Percentiles rank a stretch among this genome's conserved stretches.
These are phyloP conservation scores for Actinostola sp. DNA, from an alignment of 92 coral and sea anemone species.

Conservation along the genomic window DNA sequence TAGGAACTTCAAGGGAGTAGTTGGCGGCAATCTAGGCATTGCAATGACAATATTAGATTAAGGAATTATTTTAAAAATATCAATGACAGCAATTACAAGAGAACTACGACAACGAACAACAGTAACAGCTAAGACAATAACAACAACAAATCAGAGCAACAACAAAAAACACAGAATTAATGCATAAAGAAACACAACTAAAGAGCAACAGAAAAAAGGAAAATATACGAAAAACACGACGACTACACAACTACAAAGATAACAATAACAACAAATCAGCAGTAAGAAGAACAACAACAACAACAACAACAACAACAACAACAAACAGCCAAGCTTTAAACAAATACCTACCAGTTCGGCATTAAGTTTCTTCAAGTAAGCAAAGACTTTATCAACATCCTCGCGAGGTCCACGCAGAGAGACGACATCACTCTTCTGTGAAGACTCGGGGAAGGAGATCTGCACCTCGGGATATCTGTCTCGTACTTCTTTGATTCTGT, in stretches of 20 bases:
- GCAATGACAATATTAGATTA: not conserved
- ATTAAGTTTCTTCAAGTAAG: conserved; percentile 85
- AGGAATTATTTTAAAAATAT: too few species aligned
- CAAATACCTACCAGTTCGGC: conserved; percentile 78
- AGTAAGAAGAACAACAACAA: not conserved
- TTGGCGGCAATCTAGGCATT: conserved; percentile 81
- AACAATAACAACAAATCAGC: not conserved
- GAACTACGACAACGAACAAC: not conserved
- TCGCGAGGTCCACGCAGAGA: conserved; percentile 93
- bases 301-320: not conserved
- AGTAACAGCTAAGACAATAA: not conserved
- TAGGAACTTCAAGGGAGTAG: conserved; percentile 82
- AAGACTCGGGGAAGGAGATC: conserved; percentile 94
- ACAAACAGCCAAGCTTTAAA: not conserved
- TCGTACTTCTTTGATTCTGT: conserved; percentile 88
- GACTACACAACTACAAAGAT: too few species aligned
- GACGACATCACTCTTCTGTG: conserved; percentile 84
- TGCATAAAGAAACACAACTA: too few species aligned
- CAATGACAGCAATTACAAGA: not conserved
- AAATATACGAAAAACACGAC: too few species aligned
- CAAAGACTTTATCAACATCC: conserved; percentile 91
- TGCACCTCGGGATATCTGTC: conserved; percentile 94
- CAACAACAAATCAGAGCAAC: too few species aligned
- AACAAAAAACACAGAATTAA: too few species aligned
- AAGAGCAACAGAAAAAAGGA: too few species aligned